Evolutionary conservation across 2,888 invertebrate genomes (phyloP).

Genomic region (Sphinx pinastri): DNA sequence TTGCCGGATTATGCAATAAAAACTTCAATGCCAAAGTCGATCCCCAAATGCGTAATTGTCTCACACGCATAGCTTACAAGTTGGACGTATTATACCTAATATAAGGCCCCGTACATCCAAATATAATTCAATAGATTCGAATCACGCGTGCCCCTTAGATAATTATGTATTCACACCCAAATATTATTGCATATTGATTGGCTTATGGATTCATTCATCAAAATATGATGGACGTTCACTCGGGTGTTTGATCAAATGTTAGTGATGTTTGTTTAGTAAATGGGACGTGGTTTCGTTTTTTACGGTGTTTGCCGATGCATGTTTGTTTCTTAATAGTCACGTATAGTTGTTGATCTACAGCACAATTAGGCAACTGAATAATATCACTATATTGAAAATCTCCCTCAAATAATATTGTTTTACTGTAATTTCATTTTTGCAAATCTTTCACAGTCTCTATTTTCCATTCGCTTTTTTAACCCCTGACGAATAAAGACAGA

Average conservation of each 20-base stretch:
- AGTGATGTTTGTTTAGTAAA: not conserved
- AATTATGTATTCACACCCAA: constrained; percentile 9
- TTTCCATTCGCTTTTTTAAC: too few relatives aligned
- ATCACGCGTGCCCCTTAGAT: not conserved
- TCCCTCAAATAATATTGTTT: too few relatives aligned
- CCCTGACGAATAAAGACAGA: too few relatives aligned
- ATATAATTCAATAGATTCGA: constrained; percentile 8
- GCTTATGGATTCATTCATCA: constrained; percentile 13
- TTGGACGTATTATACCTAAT: not conserved
- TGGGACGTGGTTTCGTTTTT: not conserved
- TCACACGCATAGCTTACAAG: not conserved
- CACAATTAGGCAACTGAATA: too few relatives aligned
- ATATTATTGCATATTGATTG: constrained; percentile 9
- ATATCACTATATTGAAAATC: too few relatives aligned
- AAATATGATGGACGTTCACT: constrained; percentile 8
- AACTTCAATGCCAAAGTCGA: too few relatives aligned
- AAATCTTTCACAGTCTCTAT: too few relatives aligned
- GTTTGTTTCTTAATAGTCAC: not conserved
- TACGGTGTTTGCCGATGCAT: not conserved
- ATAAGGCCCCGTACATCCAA: not conserved
- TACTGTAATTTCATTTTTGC: too few relatives aligned
- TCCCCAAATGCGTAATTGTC: not conserved
- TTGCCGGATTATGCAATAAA: too few relatives aligned
- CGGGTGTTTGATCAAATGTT: constrained; percentile 11
- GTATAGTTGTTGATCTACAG: too few relatives aligned